These are phyloP conservation scores for Artemisiospiza belli DNA, from an alignment of 2,113 vertebrate genomes.

Conservation along the genomic window DNA sequence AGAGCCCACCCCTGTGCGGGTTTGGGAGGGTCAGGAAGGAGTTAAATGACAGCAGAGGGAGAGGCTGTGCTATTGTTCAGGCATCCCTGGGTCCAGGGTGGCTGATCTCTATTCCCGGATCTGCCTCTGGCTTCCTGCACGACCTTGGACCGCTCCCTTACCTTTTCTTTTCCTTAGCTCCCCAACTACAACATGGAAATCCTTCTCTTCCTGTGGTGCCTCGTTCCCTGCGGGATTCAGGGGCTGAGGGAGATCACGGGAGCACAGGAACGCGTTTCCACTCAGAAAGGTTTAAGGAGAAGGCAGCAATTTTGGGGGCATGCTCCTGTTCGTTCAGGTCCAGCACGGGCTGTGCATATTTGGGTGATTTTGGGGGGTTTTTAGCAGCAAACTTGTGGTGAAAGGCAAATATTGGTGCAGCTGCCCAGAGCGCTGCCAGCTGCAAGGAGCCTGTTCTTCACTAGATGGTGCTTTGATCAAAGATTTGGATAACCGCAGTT, in stretches of 20 bases:
- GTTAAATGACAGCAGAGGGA: conserved; percentile 49
- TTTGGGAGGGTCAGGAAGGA: conserved; percentile 38
- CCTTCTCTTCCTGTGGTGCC: conserved; percentile 19
- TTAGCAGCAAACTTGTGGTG: not conserved
- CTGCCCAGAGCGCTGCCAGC: not conserved
- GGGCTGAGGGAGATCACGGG: not conserved
- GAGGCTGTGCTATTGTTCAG: conserved; percentile 65
- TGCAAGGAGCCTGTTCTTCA: conserved; percentile 1
- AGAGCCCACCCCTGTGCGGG: not conserved
- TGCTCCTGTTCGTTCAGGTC: not conserved
- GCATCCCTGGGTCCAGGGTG: conserved; percentile 37
- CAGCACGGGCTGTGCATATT: not conserved
- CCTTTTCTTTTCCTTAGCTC: conserved; percentile 57
- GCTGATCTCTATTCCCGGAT: conserved; percentile 66
- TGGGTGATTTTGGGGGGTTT: not conserved
- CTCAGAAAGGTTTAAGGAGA: not conserved
- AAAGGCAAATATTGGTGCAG: not conserved
- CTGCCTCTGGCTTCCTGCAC: conserved; percentile 60
- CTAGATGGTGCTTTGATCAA: conserved; percentile 60
- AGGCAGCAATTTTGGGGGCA: not conserved
- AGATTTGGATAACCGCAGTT: not conserved
- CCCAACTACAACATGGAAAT: conserved; percentile 5
- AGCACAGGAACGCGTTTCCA: not conserved
- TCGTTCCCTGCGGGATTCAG: not conserved
- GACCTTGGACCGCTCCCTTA: conserved; percentile 39